Base-by-base conservation (phyloP, 2,888 invertebrate species). In the Heteromurus nitidus region DNA sequence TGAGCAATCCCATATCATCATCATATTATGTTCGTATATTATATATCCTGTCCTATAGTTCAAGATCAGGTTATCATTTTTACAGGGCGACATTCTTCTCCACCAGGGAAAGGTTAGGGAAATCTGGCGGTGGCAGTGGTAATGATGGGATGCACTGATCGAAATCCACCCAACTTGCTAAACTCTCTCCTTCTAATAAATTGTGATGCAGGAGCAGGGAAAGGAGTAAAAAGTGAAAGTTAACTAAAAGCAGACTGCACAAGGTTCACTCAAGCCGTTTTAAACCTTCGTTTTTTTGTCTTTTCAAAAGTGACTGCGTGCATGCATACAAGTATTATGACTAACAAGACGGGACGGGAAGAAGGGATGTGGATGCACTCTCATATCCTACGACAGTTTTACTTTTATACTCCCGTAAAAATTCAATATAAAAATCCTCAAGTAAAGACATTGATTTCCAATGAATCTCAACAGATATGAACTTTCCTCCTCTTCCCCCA, bases 391-490 rank as follows among this genome's bases (percentile, higher is more conserved):
- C 44, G 20, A 53, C 24, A n/a, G 11, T 53, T 58, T 55, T 55
- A 22, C 24, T 55, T 55, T 55, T 50, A 50, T 50, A 50, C 5
- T 22, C 13, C 26, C 30, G 58, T 28, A 58, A 58, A 58, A 26
- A 28, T 28, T 28, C 58, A 58, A 28, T 26, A 28, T 58, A 16
- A 28, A 58, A 58, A 50, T 3, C 5, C 50, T 50, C n/a, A 58
- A 28, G 58, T 58, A 28, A 42, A 70, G 36, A 80, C 80, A 80
- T 80, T 80, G 80, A 80, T 80, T 80, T 80, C 73, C 73, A 73
- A 80, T 73, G 73, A 73, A 67, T 47, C 64, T 65, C 36, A 67
- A 75, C 62, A 42, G 75, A 55, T n/a, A n/a, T 36, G 53, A 75
- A 77, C 77, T 70, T 77, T 36, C 36, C 13, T 36, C 13, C 7